Percentiles rank a stretch among this genome's conserved stretches.
Evolutionary conservation across 2,797 vertebrate species (phyloP).

Genomic region (Uromys caudimaculatus): DNA sequence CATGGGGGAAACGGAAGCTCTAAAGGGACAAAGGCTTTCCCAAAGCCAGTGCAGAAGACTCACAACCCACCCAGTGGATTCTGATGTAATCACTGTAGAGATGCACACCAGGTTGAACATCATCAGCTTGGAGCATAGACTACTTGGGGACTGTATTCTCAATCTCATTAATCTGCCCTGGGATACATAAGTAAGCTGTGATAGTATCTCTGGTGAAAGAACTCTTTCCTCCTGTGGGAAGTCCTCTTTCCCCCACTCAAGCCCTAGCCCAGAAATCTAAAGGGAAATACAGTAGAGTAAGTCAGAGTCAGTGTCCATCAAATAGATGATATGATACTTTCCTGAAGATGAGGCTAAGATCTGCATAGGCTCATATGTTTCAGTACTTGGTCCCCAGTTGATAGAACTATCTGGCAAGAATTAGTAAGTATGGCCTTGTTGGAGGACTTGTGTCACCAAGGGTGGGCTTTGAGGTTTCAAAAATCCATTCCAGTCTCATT

Average conservation of each 20-base stretch:
- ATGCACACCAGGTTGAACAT: not conserved
- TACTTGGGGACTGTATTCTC: not conserved
- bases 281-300: not conserved
- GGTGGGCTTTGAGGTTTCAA: too few species aligned
- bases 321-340: not conserved
- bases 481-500: not conserved
- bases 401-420: not conserved
- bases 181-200: not conserved
- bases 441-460: not conserved
- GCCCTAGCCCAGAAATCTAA: not conserved
- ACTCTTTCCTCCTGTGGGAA: not conserved
- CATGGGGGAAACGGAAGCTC: not conserved
- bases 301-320: not conserved
- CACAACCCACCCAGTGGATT: not conserved
- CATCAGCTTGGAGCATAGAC: not conserved
- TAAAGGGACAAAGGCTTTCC: not conserved
- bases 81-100: not conserved
- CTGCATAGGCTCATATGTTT: not conserved
- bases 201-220: not conserved
- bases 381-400: not conserved
- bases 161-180: not conserved
- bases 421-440: not conserved
- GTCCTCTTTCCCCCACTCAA: not conserved
- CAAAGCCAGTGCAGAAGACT: not conserved
- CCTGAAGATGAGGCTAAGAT: too few species aligned